Evolutionary conservation across 2,888 invertebrate species (phyloP).

Genomic region (Eupithecia dodoneata): DNA sequence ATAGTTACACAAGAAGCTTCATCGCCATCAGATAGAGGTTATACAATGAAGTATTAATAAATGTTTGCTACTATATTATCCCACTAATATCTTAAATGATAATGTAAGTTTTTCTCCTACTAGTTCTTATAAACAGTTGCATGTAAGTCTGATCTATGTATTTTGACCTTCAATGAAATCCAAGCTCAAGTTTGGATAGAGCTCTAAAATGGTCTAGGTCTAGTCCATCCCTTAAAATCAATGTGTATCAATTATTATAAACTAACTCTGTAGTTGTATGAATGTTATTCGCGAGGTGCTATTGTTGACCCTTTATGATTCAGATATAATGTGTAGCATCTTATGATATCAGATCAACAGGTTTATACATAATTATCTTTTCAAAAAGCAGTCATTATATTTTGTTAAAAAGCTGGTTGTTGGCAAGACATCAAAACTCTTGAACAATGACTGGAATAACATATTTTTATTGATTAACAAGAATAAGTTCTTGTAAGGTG

Average conservation of each 20-base stretch:
- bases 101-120: constrained; percentile 7
- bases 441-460: not conserved
- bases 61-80: not conserved
- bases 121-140: constrained; percentile 2
- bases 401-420: not conserved
- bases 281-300: constrained; percentile 53
- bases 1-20: not conserved
- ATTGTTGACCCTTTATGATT: constrained; percentile 44
- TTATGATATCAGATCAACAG: not conserved
- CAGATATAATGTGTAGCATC: not conserved
- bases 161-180: not conserved
- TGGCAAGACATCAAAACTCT: not conserved
- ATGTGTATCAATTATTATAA: constrained; percentile 13
- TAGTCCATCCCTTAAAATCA: constrained; percentile 6
- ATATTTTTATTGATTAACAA: not conserved
- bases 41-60: constrained; percentile 4
- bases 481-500: not conserved
- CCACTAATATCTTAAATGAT: not conserved
- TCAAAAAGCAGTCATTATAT: not conserved
- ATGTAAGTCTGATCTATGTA: constrained; percentile 1
- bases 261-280: constrained; percentile 21
- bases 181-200: not conserved
- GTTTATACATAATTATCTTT: not conserved
- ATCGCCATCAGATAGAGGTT: not conserved
- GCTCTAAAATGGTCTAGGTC: constrained; percentile 4